Percentiles rank a stretch among this genome's conserved stretches.
These are phyloP conservation scores for Cololabis saira DNA, from an alignment of 2,113 vertebrate genomes.

Conservation along the genomic window DNA sequence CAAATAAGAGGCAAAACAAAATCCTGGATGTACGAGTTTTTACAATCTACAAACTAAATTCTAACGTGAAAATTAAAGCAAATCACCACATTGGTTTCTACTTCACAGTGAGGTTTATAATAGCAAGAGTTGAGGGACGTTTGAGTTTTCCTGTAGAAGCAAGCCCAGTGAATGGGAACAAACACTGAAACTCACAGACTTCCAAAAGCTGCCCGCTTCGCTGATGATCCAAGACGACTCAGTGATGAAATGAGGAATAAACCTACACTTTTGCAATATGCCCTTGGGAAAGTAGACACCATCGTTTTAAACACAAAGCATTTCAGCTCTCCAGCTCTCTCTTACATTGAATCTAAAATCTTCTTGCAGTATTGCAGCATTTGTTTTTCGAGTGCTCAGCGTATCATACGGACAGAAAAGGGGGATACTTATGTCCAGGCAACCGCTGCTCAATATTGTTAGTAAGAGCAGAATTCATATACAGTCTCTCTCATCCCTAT, in stretches of 20 bases:
- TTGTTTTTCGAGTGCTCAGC: slow-evolving; percentile 6
- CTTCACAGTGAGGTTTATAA: background rate
- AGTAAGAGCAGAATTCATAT: background rate
- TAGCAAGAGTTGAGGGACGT: slow-evolving; percentile 6
- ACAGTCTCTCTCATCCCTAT: slow-evolving; percentile 1
- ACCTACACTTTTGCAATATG: slow-evolving; percentile 40
- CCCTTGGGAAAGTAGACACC: slow-evolving; percentile 10
- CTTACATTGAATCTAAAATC: slow-evolving; percentile 11
- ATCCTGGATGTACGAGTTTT: background rate
- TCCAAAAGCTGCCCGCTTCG: slow-evolving; percentile 47
- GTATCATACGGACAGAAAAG: slow-evolving; percentile 1
- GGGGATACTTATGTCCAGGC: slow-evolving; percentile 24
- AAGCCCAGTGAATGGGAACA: slow-evolving; percentile 36
- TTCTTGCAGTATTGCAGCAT: background rate
- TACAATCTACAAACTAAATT: background rate
- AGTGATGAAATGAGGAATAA: slow-evolving; percentile 52
- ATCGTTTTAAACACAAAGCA: slow-evolving; percentile 41
- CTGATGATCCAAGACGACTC: slow-evolving; percentile 46
- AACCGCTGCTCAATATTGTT: slow-evolving; percentile 24
- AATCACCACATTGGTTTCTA: background rate
- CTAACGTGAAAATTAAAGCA: background rate
- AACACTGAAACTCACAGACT: slow-evolving; percentile 37
- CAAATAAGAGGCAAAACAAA: background rate
- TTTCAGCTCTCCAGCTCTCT: slow-evolving; percentile 14
- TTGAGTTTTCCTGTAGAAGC: slow-evolving; percentile 30